phyloP scores from a whole-genome alignment of 2,113 vertebrate genomes.

The Brachypteracias leptosomus region DNA sequence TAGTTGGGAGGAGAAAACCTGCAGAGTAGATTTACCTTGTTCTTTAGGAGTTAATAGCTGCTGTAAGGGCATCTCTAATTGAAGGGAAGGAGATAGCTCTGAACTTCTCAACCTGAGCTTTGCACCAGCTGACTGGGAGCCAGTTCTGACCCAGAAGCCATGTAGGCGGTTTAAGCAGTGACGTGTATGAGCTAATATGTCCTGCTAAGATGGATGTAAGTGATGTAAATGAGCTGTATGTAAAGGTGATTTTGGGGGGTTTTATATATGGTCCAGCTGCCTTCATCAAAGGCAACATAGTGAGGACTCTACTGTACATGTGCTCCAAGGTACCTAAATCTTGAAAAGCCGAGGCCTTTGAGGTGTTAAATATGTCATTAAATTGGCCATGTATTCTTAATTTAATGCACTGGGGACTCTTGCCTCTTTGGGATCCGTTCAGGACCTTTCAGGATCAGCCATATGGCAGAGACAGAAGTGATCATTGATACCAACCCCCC shows the following conservation, averaged over 20 bases:
- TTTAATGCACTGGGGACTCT: neutral
- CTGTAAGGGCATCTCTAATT: neutral
- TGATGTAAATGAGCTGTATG: neutral
- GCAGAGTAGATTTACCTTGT: neutral
- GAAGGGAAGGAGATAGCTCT: neutral
- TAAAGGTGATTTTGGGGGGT: neutral
- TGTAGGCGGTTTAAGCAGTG: neutral
- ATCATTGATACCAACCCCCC: neutral
- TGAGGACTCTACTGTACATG: neutral
- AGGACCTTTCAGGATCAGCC: neutral
- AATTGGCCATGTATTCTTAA: neutral
- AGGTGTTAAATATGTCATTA: neutral
- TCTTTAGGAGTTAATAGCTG: neutral
- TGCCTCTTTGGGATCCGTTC: neutral
- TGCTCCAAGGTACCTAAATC: neutral
- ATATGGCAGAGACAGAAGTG: neutral
- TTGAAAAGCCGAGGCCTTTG: neutral
- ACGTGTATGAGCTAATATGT: neutral
- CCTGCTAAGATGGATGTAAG: neutral
- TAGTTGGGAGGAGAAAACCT: neutral
- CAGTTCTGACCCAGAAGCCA: neutral
- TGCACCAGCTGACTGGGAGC: neutral
- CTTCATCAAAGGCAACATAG: neutral
- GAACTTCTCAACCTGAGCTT: neutral
- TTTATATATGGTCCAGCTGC: neutral